Percentiles rank a stretch among this genome's conserved stretches.
These are phyloP conservation scores for Grammomys surdaster DNA, from an alignment of 2,113 vertebrate genomes.

Conservation along the genomic window DNA sequence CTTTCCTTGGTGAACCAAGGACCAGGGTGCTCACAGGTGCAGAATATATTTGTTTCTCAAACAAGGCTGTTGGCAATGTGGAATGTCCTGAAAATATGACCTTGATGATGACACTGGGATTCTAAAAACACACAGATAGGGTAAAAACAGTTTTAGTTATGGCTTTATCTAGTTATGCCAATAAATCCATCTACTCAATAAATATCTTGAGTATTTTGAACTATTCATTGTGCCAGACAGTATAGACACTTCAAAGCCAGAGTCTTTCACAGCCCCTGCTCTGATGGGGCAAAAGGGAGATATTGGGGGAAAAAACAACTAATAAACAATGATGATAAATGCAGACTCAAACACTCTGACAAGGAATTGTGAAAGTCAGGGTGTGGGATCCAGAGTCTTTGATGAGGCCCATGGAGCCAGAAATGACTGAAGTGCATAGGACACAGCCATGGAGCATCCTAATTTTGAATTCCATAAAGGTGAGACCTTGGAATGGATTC, in stretches of 20 bases:
- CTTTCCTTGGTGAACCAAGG: neutral
- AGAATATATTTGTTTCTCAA: neutral
- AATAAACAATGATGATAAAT: neutral
- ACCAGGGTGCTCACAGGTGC: no score
- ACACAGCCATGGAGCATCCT: fast-evolving
- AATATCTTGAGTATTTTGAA: neutral
- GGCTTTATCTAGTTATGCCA: neutral
- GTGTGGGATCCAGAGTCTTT: neutral
- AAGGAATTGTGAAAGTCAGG: fast-evolving
- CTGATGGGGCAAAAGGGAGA: neutral
- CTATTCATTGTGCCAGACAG: neutral
- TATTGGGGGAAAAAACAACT: neutral
- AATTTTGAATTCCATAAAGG: neutral
- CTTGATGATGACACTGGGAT: neutral
- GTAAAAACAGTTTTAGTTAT: neutral
- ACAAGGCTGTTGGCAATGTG: neutral
- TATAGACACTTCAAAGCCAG: no score
- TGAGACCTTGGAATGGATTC: neutral
- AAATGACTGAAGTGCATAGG: neutral
- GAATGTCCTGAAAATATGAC: neutral
- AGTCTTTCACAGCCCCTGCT: neutral
- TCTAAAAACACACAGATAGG: neutral
- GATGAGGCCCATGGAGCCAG: neutral
- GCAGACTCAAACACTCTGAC: neutral
- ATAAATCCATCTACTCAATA: neutral